A percentile compares a stretch with the other conserved stretches of the same genome.
Evolutionary conservation across 2,797 vertebrate genomes (phyloP).

Genomic region (Sarcoramphus papa): DNA sequence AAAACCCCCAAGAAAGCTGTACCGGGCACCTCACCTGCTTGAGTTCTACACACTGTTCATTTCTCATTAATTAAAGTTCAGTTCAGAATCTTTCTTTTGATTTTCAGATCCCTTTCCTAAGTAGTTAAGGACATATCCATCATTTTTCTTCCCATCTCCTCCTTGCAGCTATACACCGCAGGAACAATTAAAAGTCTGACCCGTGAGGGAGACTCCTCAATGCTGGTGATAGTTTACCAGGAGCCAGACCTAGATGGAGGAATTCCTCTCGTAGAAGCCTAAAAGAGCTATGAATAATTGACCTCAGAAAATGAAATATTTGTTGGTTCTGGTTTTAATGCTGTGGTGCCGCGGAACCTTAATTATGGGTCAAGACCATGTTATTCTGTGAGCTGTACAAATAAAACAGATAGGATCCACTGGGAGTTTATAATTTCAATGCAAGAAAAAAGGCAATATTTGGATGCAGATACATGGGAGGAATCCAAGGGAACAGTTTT

Average conservation of each 20-base stretch:
- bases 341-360: background rate
- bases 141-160: background rate
- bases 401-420: background rate
- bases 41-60: background rate
- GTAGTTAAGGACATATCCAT: background rate
- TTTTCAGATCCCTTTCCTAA: background rate
- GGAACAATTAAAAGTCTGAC: background rate
- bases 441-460: background rate
- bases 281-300: background rate
- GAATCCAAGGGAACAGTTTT: background rate
- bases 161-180: background rate
- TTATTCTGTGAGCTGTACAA: background rate
- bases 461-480: background rate
- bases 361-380: background rate
- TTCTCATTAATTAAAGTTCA: background rate
- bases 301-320: background rate
- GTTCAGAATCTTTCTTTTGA: background rate
- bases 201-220: background rate
- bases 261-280: background rate
- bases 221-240: background rate
- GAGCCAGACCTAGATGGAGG: background rate
- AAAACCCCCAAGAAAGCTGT: background rate
- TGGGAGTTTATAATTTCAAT: background rate
- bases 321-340: background rate
- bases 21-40: background rate